Conservation (phyloP, 2,113 vertebrate genomes). For the Callopanchax toddi region DNA sequence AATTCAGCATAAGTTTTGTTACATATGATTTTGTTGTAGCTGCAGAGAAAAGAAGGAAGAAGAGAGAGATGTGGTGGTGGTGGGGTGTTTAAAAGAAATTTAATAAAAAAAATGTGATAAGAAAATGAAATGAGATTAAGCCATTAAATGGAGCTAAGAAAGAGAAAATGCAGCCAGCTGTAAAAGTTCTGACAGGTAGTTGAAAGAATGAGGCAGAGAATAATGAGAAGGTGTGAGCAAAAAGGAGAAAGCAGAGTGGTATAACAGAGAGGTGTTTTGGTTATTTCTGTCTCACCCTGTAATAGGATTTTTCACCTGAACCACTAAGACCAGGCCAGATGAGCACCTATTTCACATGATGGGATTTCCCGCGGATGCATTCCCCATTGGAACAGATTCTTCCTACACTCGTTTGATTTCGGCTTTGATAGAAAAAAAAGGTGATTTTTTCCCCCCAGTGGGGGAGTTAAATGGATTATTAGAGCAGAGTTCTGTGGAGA, state of each 20-base stretch:
- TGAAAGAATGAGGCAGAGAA: slow-evolving; percentile 43
- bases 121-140: slow-evolving; percentile 43
- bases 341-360: slow-evolving; percentile 67
- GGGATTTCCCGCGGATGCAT: slow-evolving; percentile 54
- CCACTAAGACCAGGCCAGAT: slow-evolving; percentile 54
- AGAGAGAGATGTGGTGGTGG: neutral
- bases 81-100: slow-evolving; percentile 38
- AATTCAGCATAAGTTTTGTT: neutral
- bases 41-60: neutral
- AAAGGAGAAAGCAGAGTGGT: slow-evolving; percentile 31
- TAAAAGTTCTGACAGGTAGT: slow-evolving; percentile 62
- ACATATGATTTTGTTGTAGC: neutral
- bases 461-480: slow-evolving; percentile 65
- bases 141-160: slow-evolving; percentile 19
- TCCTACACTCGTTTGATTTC: slow-evolving; percentile 56
- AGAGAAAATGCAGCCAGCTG: slow-evolving; percentile 53
- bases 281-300: slow-evolving; percentile 59
- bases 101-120: slow-evolving; percentile 46
- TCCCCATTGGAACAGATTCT: slow-evolving; percentile 37
- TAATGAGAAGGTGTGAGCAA: slow-evolving; percentile 55
- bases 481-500: slow-evolving; percentile 44
- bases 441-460: slow-evolving; percentile 7
- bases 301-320: slow-evolving; percentile 65
- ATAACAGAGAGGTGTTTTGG: slow-evolving; percentile 47
- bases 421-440: slow-evolving; percentile 53